These are phyloP conservation scores for Cossypha polioptera DNA, from an alignment of 2,797 vertebrate genomes.

Conservation along the genomic window DNA sequence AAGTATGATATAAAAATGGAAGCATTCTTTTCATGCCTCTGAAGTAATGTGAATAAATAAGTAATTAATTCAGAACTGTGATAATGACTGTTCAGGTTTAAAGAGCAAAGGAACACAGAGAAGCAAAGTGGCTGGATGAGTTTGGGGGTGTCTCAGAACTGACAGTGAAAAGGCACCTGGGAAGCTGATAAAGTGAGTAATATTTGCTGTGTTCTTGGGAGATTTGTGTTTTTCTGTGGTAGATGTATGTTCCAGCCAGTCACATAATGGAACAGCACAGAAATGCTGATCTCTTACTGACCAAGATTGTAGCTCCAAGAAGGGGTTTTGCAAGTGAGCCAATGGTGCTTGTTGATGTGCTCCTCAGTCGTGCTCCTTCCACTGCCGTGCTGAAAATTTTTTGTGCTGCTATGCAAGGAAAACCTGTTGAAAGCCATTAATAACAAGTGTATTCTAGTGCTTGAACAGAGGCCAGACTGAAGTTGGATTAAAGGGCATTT, in stretches of 20 bases:
- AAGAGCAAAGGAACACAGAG: neutral
- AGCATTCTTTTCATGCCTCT: neutral
- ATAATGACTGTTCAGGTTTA: neutral
- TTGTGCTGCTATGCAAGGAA: neutral
- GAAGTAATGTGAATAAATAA: neutral
- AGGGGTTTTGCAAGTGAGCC: neutral
- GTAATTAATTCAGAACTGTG: neutral
- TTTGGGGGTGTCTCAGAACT: neutral
- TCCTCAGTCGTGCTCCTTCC: neutral
- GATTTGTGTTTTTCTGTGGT: neutral
- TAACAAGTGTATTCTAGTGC: neutral
- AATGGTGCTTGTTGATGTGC: neutral
- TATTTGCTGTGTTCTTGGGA: neutral
- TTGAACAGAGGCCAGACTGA: neutral
- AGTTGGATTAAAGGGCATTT: neutral
- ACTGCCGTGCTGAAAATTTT: neutral
- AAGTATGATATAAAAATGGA: neutral
- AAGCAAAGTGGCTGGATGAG: neutral
- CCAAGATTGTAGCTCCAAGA: fast-evolving
- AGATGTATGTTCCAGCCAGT: neutral
- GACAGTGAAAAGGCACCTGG: neutral
- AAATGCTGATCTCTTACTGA: neutral
- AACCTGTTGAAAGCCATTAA: neutral
- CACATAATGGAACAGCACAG: neutral
- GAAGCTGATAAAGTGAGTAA: neutral